Evolutionary conservation across 2,797 vertebrate genomes (phyloP), one percentile per base, ranked within the genome.

Genomic region (Phrynocephalus vlangalii): DNA sequence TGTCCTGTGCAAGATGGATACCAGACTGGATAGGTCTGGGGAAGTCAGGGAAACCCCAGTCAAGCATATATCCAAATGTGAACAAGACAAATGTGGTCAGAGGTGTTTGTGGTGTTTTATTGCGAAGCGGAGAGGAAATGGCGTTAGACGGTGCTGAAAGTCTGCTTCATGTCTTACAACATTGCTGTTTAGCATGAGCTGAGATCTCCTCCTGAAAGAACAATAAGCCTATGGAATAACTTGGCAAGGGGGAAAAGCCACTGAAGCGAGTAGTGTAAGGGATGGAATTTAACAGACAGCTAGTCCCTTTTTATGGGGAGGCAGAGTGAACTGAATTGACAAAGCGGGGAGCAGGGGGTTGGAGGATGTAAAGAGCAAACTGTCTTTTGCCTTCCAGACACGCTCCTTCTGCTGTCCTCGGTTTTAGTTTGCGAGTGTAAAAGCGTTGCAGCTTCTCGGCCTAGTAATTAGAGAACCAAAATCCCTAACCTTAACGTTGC

Each of bases 231-330:
- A n/a, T 10, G 38, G 79, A 86, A 80, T 26, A 1, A 38, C 50
- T 8, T 3, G 18, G 84, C 87, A 91, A 85, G 48, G 85, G 85
- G 84, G 83, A 56, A 63, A 83, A 89, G 75, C 71, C 86, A 92
- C 1, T n/a, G 84, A 92, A 92, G 92, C 88, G 79, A 92, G 52
- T 63, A 86, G 81, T 87, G 79, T 30, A 88, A 89, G 79, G 52
- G 78, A 86, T 60, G 70, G 48, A 82, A 92, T 83, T 86, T 50
- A 91, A 94, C 82, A 92, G 86, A 90, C 90, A 91, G 86, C 38
- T 1, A 79, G 26, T 81, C 6, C 38, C 72, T 83, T 93, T 90
- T 84, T 2, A 60, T 84, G 85, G 70, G 33, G 52, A 87, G n/a
- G 15, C 82, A 85, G 56, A 24, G 44, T 52, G 33, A 72, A 67